A percentile compares a stretch with the other conserved stretches of the same genome.
phyloP scores from a whole-genome alignment of 2,888 invertebrate species.

The Ormyrus nitidulus region DNA sequence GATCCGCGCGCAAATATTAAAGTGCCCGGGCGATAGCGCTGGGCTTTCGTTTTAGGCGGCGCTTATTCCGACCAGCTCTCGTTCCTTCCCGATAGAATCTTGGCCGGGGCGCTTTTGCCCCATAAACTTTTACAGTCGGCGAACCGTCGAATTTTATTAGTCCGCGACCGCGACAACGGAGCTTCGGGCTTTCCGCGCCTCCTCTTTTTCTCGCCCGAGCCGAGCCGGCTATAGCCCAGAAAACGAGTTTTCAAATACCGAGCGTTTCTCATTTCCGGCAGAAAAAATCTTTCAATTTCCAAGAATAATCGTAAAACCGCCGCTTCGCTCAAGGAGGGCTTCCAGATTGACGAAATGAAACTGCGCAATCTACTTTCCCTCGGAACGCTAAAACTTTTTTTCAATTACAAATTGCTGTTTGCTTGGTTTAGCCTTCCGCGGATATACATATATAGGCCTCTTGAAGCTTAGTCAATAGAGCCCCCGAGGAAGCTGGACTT shows the following conservation, averaged over 20 bases:
- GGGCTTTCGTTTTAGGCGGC: slow-evolving; percentile 59
- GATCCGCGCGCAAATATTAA: slow-evolving; percentile 68
- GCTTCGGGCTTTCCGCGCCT: neutral
- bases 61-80: neutral
- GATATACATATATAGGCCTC: too few relatives aligned
- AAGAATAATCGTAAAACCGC: slow-evolving; percentile 24
- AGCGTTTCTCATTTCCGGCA: slow-evolving; percentile 25
- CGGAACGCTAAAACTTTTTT: too few relatives aligned
- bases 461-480: neutral
- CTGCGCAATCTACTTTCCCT: neutral
- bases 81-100: slow-evolving; percentile 66
- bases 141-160: slow-evolving; percentile 63
- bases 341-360: neutral
- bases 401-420: too few relatives aligned
- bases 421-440: too few relatives aligned
- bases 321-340: neutral
- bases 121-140: slow-evolving; percentile 72
- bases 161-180: slow-evolving; percentile 34
- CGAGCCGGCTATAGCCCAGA: neutral
- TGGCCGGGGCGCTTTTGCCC: slow-evolving; percentile 66
- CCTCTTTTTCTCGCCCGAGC: neutral
- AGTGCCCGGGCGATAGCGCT: slow-evolving; percentile 68
- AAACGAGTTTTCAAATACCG: slow-evolving; percentile 31
- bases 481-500: slow-evolving; percentile 8
- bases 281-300: slow-evolving; percentile 39